Conservation (phyloP, 2,888 invertebrate genomes). For the Leptothorax acervorum region DNA sequence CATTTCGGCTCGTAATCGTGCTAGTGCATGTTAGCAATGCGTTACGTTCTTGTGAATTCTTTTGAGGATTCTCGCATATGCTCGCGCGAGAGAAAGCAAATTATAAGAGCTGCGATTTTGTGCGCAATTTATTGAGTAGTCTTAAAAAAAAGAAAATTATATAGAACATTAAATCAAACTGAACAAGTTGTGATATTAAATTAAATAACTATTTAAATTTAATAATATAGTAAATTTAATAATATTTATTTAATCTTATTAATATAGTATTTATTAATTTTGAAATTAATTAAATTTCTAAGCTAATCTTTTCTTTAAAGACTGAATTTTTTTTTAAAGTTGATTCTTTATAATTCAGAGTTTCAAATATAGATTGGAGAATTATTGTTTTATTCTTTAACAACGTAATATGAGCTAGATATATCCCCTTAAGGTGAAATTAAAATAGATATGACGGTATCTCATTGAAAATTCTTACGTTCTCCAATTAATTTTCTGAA, state of each 20-base stretch:
- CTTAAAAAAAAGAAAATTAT: not conserved
- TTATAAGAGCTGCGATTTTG: not conserved
- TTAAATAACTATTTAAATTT: not conserved
- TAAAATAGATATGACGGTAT: slow-evolving; percentile 26
- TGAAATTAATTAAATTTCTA: not conserved
- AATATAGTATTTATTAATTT: not conserved
- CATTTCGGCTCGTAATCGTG: slow-evolving; percentile 34
- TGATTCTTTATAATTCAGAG: not conserved
- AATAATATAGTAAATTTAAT: no score
- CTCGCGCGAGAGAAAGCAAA: slow-evolving; percentile 16
- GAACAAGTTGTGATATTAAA: not conserved
- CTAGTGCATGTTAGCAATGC: slow-evolving; percentile 27
- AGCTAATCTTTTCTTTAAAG: not conserved
- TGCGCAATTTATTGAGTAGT: not conserved
- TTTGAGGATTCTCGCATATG: slow-evolving; percentile 10
- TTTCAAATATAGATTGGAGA: not conserved
- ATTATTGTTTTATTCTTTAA: not conserved
- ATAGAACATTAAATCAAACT: not conserved
- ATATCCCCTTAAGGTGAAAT: not conserved
- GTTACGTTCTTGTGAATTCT: slow-evolving; percentile 34
- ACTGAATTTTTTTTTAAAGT: not conserved
- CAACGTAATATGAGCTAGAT: not conserved
- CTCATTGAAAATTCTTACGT: slow-evolving; percentile 13
- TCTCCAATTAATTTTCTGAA: slow-evolving; percentile 24
- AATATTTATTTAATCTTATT: not conserved